Evolutionary conservation across 2,113 vertebrate species (phyloP).

Genomic region (Pantherophis guttatus): DNA sequence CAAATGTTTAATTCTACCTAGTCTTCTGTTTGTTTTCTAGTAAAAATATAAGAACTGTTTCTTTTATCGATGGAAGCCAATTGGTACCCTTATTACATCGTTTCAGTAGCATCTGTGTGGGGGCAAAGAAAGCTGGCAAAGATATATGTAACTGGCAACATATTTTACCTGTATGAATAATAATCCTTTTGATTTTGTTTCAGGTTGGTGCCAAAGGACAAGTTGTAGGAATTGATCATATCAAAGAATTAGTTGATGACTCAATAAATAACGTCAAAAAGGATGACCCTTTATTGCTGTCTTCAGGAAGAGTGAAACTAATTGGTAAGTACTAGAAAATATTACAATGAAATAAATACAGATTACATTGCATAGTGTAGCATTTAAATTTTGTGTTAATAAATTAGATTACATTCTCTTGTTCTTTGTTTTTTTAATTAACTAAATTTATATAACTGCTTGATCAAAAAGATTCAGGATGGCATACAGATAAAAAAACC

Average conservation of each 20-base stretch:
- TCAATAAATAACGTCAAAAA: slow-evolving; percentile 95
- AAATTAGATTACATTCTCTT: neutral
- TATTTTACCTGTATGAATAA: neutral
- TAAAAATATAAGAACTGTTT: neutral
- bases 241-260: slow-evolving; percentile 97
- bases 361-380: slow-evolving; percentile 31
- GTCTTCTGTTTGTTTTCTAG: neutral
- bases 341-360: slow-evolving; percentile 46
- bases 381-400: slow-evolving; percentile 10
- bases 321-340: slow-evolving; percentile 79
- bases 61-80: neutral
- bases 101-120: neutral
- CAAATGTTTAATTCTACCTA: neutral
- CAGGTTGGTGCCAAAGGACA: slow-evolving; percentile 92
- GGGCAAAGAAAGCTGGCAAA: neutral
- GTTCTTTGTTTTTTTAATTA: neutral
- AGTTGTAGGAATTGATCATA: slow-evolving; percentile 98
- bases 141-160: neutral
- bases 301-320: slow-evolving; percentile 90
- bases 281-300: slow-evolving; percentile 89
- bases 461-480: neutral
- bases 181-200: slow-evolving; percentile 50
- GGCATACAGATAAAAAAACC: neutral
- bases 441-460: neutral
- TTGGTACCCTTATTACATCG: neutral